Percentiles rank a stretch among this genome's conserved stretches.
Evolutionary conservation across 2,113 vertebrate genomes (phyloP).

Genomic region (Gymnorhina tibicen): DNA sequence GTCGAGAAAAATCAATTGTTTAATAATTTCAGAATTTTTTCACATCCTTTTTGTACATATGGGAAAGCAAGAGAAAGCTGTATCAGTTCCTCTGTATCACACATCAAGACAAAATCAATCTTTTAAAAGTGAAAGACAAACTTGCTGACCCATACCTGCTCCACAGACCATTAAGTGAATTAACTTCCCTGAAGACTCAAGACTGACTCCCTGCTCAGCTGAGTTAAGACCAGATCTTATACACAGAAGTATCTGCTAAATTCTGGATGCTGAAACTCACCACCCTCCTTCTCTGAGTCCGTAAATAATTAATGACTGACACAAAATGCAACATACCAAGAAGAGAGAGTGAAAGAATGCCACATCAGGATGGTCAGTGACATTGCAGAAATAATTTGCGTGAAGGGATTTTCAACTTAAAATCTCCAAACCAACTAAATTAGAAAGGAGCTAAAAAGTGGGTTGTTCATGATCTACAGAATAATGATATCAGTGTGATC

Average conservation of each 20-base stretch:
- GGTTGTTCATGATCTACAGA: not conserved
- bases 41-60: not conserved
- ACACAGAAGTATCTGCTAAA: not conserved
- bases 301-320: not conserved
- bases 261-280: not conserved
- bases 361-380: not conserved
- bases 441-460: not conserved
- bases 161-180: not conserved
- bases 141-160: not conserved
- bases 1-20: not conserved
- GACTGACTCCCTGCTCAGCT: not conserved
- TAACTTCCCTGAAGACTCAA: not conserved
- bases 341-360: not conserved
- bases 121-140: not conserved
- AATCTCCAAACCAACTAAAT: not conserved
- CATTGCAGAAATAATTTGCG: not conserved
- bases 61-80: fast-evolving
- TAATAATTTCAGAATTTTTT: not conserved
- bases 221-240: not conserved
- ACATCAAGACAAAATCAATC: not conserved
- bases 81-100: not conserved
- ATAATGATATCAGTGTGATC: not conserved
- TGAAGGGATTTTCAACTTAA: not conserved
- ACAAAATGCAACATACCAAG: not conserved
- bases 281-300: not conserved